These are phyloP conservation scores for Ectemnius cavifrons DNA, from an alignment of 2,888 invertebrate genomes.

Conservation along the genomic window DNA sequence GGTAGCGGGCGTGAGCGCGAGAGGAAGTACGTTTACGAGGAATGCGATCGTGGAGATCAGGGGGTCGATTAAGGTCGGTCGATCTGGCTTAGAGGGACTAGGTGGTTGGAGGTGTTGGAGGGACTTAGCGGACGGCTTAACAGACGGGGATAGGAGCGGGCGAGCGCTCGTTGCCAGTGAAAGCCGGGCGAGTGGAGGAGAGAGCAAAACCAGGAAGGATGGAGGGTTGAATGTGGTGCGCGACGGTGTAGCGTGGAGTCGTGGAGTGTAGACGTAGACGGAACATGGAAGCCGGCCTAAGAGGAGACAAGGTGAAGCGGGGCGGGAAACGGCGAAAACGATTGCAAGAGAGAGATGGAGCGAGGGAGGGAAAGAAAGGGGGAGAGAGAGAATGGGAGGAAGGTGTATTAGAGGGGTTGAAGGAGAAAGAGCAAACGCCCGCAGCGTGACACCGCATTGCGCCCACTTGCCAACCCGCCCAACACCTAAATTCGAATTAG, in stretches of 20 bases:
- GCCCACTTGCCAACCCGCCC: conserved; percentile 74
- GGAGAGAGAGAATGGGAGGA: conserved; percentile 14
- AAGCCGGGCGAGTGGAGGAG: conserved; percentile 36
- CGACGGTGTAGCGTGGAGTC: conserved; percentile 42
- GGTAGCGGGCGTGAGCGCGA: not conserved
- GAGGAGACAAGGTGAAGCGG: conserved; percentile 10
- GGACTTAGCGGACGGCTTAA: conserved; percentile 56
- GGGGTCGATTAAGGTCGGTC: conserved; percentile 63
- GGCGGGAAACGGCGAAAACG: conserved; percentile 10
- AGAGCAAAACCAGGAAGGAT: conserved; percentile 23
- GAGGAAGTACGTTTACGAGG: conserved; percentile 33
- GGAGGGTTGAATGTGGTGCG: conserved; percentile 15
- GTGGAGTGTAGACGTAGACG: conserved; percentile 26
- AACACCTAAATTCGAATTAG: conserved; percentile 76
- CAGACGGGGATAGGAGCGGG: conserved; percentile 17
- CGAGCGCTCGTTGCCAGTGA: conserved; percentile 32
- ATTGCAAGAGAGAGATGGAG: not conserved
- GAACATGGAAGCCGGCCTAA: conserved; percentile 35
- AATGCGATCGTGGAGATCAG: conserved; percentile 58
- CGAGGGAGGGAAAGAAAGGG: conserved; percentile 1
- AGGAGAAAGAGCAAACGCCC: conserved; percentile 69
- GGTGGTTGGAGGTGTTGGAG: conserved; percentile 48
- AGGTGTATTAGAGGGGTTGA: conserved; percentile 28
- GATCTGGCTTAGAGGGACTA: conserved; percentile 55
- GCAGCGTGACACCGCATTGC: conserved; percentile 76